These are phyloP conservation scores for Pristionchus fissidentatus DNA, from an alignment of 2,888 invertebrate genomes.

Conservation along the genomic window DNA sequence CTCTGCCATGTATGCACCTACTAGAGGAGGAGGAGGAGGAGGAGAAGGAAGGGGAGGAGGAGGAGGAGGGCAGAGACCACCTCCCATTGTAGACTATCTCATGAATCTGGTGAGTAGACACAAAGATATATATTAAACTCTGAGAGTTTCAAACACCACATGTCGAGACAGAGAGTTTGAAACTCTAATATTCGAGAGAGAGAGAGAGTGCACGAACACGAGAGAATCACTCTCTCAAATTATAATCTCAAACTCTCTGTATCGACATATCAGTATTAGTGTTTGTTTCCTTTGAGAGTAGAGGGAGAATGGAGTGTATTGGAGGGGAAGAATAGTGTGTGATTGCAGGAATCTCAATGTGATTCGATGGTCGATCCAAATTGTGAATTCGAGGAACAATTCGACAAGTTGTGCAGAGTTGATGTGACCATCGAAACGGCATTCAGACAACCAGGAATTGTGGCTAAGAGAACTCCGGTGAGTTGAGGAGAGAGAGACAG, in stretches of 20 bases:
- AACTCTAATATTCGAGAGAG: no score
- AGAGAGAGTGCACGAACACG: no score
- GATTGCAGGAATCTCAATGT: slow-evolving; percentile 56
- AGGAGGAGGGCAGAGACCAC: slow-evolving; percentile 17
- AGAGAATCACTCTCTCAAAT: no score
- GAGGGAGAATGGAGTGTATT: not conserved
- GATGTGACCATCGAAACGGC: slow-evolving; percentile 68
- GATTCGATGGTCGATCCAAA: slow-evolving; percentile 62
- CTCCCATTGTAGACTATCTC: slow-evolving; percentile 54
- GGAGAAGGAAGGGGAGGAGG: not conserved
- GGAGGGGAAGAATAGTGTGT: not conserved
- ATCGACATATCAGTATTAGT: no score
- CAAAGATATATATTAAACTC: not conserved
- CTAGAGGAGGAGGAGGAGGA: not conserved
- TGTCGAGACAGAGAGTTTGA: no score
- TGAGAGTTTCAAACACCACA: not conserved
- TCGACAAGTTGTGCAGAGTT: slow-evolving; percentile 65
- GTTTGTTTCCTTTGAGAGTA: no score
- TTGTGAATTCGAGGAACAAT: slow-evolving; percentile 52
- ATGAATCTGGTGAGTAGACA: slow-evolving; percentile 52
- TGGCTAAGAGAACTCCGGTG: slow-evolving; percentile 66
- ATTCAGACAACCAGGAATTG: slow-evolving; percentile 64
- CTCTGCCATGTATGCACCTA: slow-evolving; percentile 40
- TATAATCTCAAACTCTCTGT: no score
- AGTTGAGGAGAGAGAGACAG: slow-evolving; percentile 27